Conservation (phyloP, 37 sponge, comb jelly and placozoan genomes). For the Chondrosia reniformis region DNA sequence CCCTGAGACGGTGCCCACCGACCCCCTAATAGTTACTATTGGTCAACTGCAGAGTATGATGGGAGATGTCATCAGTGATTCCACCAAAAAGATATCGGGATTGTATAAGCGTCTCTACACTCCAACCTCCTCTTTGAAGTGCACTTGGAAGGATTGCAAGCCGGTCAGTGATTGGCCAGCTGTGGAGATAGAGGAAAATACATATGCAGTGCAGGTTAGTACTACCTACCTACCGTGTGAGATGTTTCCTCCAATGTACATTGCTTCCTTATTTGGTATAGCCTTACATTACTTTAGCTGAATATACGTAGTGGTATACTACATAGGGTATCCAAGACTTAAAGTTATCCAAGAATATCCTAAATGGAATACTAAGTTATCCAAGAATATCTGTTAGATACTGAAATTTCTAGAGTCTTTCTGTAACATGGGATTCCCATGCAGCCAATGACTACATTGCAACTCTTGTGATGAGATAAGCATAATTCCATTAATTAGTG, state of each 20-base stretch:
- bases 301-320: too few species aligned
- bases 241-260: background rate
- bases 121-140: conserved; percentile 8
- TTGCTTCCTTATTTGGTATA: too few species aligned
- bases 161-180: conserved; percentile 7
- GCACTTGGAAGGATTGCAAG: conserved; percentile 9
- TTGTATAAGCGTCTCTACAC: conserved; percentile 19
- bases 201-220: conserved; percentile 11
- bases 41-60: conserved; percentile 17
- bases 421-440: too few species aligned
- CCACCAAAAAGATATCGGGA: background rate
- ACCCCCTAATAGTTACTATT: conserved; percentile 6
- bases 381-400: too few species aligned
- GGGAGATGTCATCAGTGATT: background rate
- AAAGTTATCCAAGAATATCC: too few species aligned
- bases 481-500: too few species aligned
- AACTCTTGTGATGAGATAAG: too few species aligned
- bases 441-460: too few species aligned
- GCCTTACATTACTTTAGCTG: too few species aligned
- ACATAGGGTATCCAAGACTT: too few species aligned
- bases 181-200: background rate
- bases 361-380: too few species aligned
- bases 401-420: too few species aligned
- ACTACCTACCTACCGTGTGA: background rate
- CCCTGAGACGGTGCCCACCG: conserved; percentile 3